phyloP scores from a whole-genome alignment of 2,888 invertebrate genomes.

The Oscheius sp. region DNA sequence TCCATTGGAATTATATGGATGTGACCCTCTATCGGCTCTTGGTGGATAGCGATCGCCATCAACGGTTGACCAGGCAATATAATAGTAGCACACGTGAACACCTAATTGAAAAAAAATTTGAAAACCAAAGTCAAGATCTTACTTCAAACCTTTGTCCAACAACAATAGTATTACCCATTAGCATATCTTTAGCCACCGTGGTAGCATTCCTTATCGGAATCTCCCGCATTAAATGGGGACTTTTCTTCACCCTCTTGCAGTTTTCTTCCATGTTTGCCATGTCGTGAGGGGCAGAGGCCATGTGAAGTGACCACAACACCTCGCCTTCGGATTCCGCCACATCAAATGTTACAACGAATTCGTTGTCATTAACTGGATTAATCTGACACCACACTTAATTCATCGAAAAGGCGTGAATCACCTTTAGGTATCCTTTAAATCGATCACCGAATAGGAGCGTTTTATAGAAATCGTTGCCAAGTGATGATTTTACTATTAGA shows the following conservation, averaged over 20 bases:
- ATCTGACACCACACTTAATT: conserved; percentile 35
- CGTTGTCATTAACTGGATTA: conserved; percentile 49
- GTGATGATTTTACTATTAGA: neutral
- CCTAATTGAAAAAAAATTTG: conserved; percentile 40
- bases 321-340: conserved; percentile 42
- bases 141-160: conserved; percentile 31
- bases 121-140: neutral
- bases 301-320: conserved; percentile 53
- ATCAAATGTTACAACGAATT: conserved; percentile 58
- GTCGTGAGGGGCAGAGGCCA: conserved; percentile 59
- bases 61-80: conserved; percentile 55
- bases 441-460: conserved; percentile 58
- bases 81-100: conserved; percentile 60
- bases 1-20: conserved; percentile 50
- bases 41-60: conserved; percentile 56
- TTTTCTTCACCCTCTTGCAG: conserved; percentile 57
- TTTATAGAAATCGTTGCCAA: conserved; percentile 38
- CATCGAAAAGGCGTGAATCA: conserved; percentile 20
- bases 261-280: conserved; percentile 63
- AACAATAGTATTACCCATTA: conserved; percentile 59
- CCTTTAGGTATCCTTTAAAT: conserved; percentile 62
- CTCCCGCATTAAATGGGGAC: conserved; percentile 55
- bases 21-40: conserved; percentile 60
- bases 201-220: conserved; percentile 44
- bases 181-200: conserved; percentile 48